These are phyloP conservation scores for Orcinus orca DNA, from an alignment of 2,113 vertebrate species.

Conservation along the genomic window DNA sequence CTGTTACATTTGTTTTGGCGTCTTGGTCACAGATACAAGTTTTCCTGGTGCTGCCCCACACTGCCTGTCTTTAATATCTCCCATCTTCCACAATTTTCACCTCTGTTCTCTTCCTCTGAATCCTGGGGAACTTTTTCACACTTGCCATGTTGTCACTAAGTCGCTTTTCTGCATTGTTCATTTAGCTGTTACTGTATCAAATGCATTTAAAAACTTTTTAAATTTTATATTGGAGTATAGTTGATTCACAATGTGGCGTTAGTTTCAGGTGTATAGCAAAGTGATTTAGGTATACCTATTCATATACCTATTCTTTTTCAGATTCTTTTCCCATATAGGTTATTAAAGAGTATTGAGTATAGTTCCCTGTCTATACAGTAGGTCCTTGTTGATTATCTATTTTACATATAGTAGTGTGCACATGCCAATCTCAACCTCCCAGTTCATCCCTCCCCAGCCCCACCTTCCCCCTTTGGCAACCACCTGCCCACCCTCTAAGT, in stretches of 20 bases:
- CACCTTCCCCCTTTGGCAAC: neutral
- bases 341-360: neutral
- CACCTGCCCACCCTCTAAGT: neutral
- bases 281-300: neutral
- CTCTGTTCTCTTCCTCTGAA: neutral
- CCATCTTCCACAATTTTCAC: neutral
- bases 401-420: neutral
- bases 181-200: neutral
- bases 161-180: neutral
- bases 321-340: neutral
- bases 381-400: neutral
- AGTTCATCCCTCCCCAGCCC: neutral
- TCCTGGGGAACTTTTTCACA: neutral
- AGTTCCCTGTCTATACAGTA: neutral
- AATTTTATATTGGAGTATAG: neutral
- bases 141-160: too few relatives aligned
- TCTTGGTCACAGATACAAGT: neutral
- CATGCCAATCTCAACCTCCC: neutral
- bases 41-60: neutral
- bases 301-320: neutral
- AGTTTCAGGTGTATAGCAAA: neutral
- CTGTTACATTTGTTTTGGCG: neutral
- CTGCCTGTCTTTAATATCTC: rapidly evolving
- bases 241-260: neutral
- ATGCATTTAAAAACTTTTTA: neutral